Evolutionary conservation across 2,797 vertebrate genomes (phyloP).

Genomic region (Synanceia verrucosa): DNA sequence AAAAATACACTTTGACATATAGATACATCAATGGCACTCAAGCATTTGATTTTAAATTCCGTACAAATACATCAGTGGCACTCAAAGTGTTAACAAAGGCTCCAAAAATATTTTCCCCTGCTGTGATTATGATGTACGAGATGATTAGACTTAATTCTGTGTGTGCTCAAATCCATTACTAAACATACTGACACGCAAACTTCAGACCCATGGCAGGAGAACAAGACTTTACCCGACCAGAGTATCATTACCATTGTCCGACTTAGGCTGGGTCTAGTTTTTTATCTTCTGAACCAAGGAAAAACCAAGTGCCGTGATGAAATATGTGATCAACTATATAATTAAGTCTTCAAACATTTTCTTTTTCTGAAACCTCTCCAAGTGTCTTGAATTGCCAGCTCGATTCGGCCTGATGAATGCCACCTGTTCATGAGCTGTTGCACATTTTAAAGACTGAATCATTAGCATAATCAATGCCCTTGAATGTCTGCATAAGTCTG

Average conservation of each 20-base stretch:
- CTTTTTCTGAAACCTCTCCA: background rate
- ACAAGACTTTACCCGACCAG: background rate
- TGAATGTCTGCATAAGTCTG: background rate
- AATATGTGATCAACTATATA: background rate
- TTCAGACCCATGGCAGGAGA: background rate
- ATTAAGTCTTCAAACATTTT: background rate
- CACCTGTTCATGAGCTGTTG: background rate
- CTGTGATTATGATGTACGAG: background rate
- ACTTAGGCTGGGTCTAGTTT: background rate
- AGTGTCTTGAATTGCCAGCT: background rate
- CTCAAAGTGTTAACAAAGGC: too few species aligned
- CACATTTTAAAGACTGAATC: background rate
- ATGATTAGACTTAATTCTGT: background rate
- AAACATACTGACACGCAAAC: background rate
- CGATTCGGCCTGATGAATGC: background rate
- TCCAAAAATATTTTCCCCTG: background rate
- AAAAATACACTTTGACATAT: too few species aligned
- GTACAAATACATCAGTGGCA: too few species aligned
- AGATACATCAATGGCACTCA: too few species aligned
- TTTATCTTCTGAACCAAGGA: background rate
- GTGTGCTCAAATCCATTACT: background rate
- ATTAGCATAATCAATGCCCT: slow-evolving; percentile 1
- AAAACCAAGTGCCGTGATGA: background rate
- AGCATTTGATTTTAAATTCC: too few species aligned
- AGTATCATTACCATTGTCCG: background rate